These are phyloP conservation scores for Meghimatium bilineatum DNA, from an alignment of 2,888 invertebrate genomes.

Conservation along the genomic window DNA sequence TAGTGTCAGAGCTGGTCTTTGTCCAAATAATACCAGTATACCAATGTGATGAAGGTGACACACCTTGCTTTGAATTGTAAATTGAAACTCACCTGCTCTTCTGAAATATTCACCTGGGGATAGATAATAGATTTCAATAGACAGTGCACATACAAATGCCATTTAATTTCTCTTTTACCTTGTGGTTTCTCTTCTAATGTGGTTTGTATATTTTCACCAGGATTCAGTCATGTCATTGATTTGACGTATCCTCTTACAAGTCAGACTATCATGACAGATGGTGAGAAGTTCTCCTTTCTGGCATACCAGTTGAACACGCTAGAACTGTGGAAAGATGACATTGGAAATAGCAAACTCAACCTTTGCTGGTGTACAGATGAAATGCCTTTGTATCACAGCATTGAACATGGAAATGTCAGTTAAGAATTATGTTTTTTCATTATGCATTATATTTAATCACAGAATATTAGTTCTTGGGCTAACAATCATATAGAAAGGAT, in stretches of 20 bases:
- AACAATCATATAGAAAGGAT: no score
- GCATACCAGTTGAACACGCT: slow-evolving; percentile 93
- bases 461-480: no score
- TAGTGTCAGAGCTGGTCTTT: no score
- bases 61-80: no score
- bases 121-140: no score
- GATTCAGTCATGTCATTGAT: slow-evolving; percentile 93
- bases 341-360: slow-evolving; percentile 85
- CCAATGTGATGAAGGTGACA: no score
- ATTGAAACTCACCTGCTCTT: no score
- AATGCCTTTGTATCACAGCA: slow-evolving; percentile 85
- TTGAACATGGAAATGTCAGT: slow-evolving; percentile 79
- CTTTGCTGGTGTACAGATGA: slow-evolving; percentile 87
- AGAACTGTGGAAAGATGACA: slow-evolving; percentile 80
- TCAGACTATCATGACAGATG: slow-evolving; percentile 93
- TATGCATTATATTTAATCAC: no score
- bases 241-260: slow-evolving; percentile 92
- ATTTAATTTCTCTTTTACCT: background rate
- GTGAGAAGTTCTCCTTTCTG: slow-evolving; percentile 89
- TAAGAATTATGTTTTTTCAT: background rate
- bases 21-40: no score
- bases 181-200: background rate
- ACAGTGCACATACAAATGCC: background rate
- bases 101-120: no score
- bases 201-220: slow-evolving; percentile 63